These are phyloP conservation scores for Trypoxylus dichotomus DNA, from an alignment of 1,140 invertebrate genomes.

Conservation along the genomic window DNA sequence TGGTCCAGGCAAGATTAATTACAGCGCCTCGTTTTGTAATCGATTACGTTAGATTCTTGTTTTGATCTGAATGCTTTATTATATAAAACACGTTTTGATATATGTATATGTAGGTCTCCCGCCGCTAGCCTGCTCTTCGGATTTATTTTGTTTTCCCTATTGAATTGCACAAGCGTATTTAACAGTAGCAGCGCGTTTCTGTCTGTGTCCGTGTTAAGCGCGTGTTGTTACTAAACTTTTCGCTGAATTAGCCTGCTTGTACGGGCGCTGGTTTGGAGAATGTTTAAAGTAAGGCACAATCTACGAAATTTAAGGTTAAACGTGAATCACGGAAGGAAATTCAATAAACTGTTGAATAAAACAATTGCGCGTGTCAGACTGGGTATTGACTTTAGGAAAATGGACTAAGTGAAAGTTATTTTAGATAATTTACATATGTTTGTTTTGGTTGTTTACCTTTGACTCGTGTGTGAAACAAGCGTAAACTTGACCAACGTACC, in stretches of 20 bases:
- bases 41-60: slow-evolving; percentile 19
- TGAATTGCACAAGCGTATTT: slow-evolving; percentile 12
- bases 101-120: slow-evolving; percentile 19
- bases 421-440: too few species aligned
- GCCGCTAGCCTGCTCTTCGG: slow-evolving; percentile 1
- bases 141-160: slow-evolving; percentile 19
- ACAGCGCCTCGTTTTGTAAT: background rate
- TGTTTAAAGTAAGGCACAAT: background rate
- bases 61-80: slow-evolving; percentile 24
- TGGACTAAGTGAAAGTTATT: too few species aligned
- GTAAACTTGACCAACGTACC: too few species aligned
- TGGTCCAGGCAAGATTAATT: slow-evolving; percentile 15
- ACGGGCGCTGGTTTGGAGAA: background rate
- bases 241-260: background rate
- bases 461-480: too few species aligned
- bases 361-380: background rate
- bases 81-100: slow-evolving; percentile 19
- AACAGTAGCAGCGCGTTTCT: background rate
- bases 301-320: background rate
- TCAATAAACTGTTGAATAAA: background rate
- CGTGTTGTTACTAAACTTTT: slow-evolving; percentile 10
- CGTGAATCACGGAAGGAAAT: background rate
- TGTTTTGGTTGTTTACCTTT: too few species aligned
- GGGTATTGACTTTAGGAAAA: background rate
- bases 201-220: background rate